Percentiles rank a stretch among this genome's conserved stretches.
These are phyloP conservation scores for Thyatira batis DNA, from an alignment of 2,888 invertebrate genomes.

Conservation along the genomic window DNA sequence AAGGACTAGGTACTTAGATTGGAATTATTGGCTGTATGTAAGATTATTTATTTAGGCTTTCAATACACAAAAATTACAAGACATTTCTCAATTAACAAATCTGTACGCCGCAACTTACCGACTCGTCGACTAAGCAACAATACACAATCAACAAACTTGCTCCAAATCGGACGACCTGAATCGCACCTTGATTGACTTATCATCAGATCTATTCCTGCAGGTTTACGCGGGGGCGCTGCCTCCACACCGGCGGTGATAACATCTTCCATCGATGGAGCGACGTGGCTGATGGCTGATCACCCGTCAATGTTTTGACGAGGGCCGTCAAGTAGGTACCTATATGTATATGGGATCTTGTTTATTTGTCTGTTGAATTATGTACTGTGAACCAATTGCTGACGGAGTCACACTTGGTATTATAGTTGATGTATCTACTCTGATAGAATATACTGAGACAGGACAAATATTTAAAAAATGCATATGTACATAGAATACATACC, in stretches of 20 bases:
- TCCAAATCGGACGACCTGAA: constrained; percentile 39
- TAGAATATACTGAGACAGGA: no score
- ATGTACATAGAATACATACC: no score
- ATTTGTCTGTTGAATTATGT: not conserved
- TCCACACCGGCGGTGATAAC: constrained; percentile 62
- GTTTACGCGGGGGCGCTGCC: constrained; percentile 60
- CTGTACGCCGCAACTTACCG: not conserved
- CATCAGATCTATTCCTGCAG: constrained; percentile 47
- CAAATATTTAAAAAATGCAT: no score
- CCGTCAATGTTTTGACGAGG: constrained; percentile 67
- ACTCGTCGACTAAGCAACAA: constrained; percentile 13
- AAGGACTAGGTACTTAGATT: no score
- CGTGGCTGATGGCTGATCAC: constrained; percentile 51
- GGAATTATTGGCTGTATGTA: no score
- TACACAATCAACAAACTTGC: constrained; percentile 27
- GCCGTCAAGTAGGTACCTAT: constrained; percentile 18
- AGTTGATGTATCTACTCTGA: no score
- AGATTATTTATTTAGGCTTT: no score
- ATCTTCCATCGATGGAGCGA: constrained; percentile 47
- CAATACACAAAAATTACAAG: no score
- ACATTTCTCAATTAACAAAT: not conserved
- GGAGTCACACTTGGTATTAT: not conserved
- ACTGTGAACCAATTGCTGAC: not conserved
- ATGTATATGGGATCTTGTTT: constrained; percentile 7
- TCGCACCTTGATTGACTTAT: constrained; percentile 65